phyloP scores from a whole-genome alignment of 92 coral and sea anemone genomes.

The Zoanthus gigantus region DNA sequence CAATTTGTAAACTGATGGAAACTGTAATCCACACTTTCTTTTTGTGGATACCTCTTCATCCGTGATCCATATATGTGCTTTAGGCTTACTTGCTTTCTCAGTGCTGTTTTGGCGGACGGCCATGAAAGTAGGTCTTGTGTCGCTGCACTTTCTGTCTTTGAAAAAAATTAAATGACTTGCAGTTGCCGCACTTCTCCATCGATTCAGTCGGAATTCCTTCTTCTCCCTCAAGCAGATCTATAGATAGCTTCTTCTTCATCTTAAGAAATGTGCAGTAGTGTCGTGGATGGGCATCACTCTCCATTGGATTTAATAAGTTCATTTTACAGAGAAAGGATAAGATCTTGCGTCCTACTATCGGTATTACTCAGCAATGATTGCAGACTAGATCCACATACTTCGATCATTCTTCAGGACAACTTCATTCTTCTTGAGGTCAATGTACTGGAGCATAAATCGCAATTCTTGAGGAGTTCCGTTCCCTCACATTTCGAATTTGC shows the following conservation, averaged over 20 bases:
- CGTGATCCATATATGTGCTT: constrained; percentile 1
- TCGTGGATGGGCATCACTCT: constrained; percentile 49
- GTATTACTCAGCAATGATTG: constrained; percentile 50
- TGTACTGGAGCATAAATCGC: constrained; percentile 48
- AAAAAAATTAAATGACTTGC: constrained; percentile 10
- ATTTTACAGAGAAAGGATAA: constrained; percentile 33
- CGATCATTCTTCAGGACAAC: constrained; percentile 44
- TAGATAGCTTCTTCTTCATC: constrained; percentile 42
- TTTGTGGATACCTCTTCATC: neutral
- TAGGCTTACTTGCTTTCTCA: neutral
- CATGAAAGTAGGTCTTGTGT: constrained; percentile 20
- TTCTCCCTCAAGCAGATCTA: constrained; percentile 33
- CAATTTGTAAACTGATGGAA: constrained; percentile 12
- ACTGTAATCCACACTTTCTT: constrained; percentile 4
- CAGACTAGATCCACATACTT: constrained; percentile 51
- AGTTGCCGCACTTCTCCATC: neutral
- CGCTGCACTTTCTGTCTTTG: constrained; percentile 6
- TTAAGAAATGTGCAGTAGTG: constrained; percentile 54
- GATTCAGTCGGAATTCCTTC: constrained; percentile 21
- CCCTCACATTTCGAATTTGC: constrained; percentile 36
- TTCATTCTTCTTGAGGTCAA: constrained; percentile 59
- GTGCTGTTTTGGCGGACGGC: constrained; percentile 9
- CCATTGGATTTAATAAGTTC: constrained; percentile 40
- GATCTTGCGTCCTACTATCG: constrained; percentile 42
- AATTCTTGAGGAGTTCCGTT: constrained; percentile 25